These are phyloP conservation scores for Australoheros scitulus DNA, from an alignment of 2,113 vertebrate species.

Conservation along the genomic window DNA sequence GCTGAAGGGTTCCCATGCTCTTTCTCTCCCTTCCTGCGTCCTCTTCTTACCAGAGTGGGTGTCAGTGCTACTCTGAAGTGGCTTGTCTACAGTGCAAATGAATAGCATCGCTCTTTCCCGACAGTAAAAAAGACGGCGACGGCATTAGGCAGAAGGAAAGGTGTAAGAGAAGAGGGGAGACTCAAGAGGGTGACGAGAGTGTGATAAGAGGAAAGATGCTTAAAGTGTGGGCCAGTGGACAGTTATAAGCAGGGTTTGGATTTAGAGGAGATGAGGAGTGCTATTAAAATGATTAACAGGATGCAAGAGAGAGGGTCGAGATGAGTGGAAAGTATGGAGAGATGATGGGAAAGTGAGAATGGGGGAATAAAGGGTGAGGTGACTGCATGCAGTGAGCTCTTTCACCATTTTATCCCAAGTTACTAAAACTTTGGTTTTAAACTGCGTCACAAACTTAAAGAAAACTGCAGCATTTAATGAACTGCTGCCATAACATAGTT, in stretches of 20 bases:
- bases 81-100: slow-evolving; percentile 41
- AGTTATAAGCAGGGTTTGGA: slow-evolving; percentile 39
- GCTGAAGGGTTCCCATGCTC: slow-evolving; percentile 64
- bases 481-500: background rate
- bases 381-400: background rate
- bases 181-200: slow-evolving; percentile 14
- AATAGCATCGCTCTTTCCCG: slow-evolving; percentile 35
- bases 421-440: background rate
- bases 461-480: background rate
- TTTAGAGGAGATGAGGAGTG: slow-evolving; percentile 39
- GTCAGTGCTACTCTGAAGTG: slow-evolving; percentile 60
- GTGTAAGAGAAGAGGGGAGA: slow-evolving; percentile 20
- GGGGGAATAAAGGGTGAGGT: background rate
- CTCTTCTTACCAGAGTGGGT: slow-evolving; percentile 34
- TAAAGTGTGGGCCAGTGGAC: slow-evolving; percentile 30
- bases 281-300: slow-evolving; percentile 67
- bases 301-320: slow-evolving; percentile 8
- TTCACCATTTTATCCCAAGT: slow-evolving; percentile 12
- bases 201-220: slow-evolving; percentile 40
- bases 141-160: background rate
- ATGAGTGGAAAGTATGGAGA: slow-evolving; percentile 22
- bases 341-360: background rate
- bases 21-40: slow-evolving; percentile 21
- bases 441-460: background rate
- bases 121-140: slow-evolving; percentile 29